Base-by-base conservation (phyloP, 1,140 invertebrate genomes). In the Ridgeia piscesae region DNA sequence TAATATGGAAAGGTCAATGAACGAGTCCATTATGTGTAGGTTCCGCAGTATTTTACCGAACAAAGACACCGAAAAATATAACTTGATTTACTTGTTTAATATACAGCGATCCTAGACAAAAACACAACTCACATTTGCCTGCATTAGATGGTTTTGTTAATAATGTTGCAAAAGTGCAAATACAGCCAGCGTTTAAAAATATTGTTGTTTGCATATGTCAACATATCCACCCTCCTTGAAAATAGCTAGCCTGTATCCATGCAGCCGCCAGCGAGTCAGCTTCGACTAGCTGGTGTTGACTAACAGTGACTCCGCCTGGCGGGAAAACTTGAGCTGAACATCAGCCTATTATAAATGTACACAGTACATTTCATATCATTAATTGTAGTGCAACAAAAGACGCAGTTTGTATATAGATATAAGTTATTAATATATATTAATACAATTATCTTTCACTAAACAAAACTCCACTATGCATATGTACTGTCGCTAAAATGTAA, bases 1-100 rank as follows among this genome's bases (percentile, higher is more conserved):
- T 77, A 77, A 77, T 77, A 77, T 77, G 58, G 58, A 77, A 77
- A 77, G 58, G 58, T 77, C 58, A 77, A 77, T 77, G 58, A 77
- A 77, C 2, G 58, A 77, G 58, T 77, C 58, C 58, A 77, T 77
- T 77, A 21, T 77, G 58, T 21, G 58, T 77, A 21, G 58, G 58
- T 77, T 21, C 11, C 11, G 58, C 27, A 77, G 58, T 31, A 77
- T 77, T 77, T 77, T 77, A n/a, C 27, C 58, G 58, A 77, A 77
- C 58, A 77, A 77, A 77, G 58, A 77, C 58, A 21, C 58, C 11
- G 14, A 2, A 21, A 77, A 77, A 77, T 21, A 17, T 21, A 21
- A 77, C 2, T 77, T 77, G 6, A 77, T 77, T 77, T 77, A 77
- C 27, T 0, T 77, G 58, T 77, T 21, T 21, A 77, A 77, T 21